Evolutionary conservation across 2,797 vertebrate genomes (phyloP).

Genomic region (Muraenolepis orangiensis): DNA sequence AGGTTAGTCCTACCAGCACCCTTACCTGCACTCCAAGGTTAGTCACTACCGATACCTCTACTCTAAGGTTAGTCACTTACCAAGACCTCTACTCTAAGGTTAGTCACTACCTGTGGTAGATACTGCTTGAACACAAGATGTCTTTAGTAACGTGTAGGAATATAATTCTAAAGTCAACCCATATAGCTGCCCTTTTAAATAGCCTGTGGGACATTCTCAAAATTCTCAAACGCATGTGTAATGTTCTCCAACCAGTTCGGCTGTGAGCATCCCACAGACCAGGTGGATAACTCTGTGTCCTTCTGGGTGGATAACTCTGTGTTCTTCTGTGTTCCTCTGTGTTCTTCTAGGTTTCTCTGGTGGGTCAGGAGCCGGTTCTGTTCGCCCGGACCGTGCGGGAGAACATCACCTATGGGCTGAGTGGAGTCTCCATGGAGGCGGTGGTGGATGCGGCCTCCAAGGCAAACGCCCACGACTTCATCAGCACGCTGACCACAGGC

Average conservation of each 20-base stretch:
- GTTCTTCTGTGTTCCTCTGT: not conserved
- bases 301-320: not conserved
- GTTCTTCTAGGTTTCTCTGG: conserved; percentile 81
- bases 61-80: too few relatives aligned
- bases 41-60: too few relatives aligned
- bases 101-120: not conserved
- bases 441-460: conserved; percentile 83
- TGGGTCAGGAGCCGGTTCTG: conserved; percentile 91
- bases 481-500: conserved; percentile 80
- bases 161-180: too few relatives aligned
- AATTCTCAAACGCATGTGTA: not conserved
- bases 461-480: conserved; percentile 88
- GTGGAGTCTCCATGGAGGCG: conserved; percentile 69
- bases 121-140: not conserved
- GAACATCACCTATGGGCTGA: conserved; percentile 89
- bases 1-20: too few relatives aligned
- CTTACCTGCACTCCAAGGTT: too few relatives aligned
- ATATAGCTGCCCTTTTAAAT: too few relatives aligned
- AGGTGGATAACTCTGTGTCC: not conserved
- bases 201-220: too few relatives aligned
- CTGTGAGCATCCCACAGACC: not conserved
- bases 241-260: not conserved
- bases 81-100: too few relatives aligned
- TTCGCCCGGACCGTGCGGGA: conserved; percentile 88
- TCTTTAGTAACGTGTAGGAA: not conserved